Evolutionary conservation across 2,797 vertebrate species (phyloP).

Genomic region (Syndactyla subalaris): DNA sequence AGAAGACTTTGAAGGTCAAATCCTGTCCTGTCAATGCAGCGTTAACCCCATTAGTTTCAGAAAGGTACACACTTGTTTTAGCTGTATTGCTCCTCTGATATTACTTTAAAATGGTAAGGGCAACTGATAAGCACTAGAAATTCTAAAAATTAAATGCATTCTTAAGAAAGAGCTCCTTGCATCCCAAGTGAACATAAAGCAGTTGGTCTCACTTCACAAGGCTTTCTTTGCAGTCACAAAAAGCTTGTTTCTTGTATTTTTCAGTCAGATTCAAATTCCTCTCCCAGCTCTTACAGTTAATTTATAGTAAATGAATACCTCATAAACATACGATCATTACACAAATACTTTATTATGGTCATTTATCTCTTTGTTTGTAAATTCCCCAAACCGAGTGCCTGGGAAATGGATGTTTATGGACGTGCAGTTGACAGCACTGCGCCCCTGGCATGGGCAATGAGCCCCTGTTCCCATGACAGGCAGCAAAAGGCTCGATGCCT

Average conservation of each 20-base stretch:
- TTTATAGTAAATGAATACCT: background rate
- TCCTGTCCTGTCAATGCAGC: background rate
- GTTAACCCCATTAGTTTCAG: background rate
- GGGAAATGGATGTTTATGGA: background rate
- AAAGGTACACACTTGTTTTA: background rate
- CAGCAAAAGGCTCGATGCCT: background rate
- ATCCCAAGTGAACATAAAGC: background rate
- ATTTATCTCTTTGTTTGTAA: constrained; percentile 38
- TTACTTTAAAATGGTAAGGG: background rate
- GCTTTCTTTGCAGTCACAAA: background rate
- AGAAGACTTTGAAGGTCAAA: background rate
- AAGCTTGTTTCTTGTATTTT: background rate
- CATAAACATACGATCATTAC: background rate
- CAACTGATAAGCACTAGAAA: background rate
- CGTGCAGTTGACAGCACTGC: background rate
- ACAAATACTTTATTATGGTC: background rate
- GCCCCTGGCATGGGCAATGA: background rate
- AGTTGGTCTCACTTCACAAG: background rate
- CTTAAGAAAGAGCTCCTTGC: background rate
- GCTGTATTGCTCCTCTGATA: background rate
- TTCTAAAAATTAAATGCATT: background rate
- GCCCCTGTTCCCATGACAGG: background rate
- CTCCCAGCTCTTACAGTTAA: background rate
- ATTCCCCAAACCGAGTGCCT: background rate
- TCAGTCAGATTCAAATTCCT: background rate